These are phyloP conservation scores for Trichogramma pretiosum DNA, from an alignment of 1,140 invertebrate species.

Conservation along the genomic window DNA sequence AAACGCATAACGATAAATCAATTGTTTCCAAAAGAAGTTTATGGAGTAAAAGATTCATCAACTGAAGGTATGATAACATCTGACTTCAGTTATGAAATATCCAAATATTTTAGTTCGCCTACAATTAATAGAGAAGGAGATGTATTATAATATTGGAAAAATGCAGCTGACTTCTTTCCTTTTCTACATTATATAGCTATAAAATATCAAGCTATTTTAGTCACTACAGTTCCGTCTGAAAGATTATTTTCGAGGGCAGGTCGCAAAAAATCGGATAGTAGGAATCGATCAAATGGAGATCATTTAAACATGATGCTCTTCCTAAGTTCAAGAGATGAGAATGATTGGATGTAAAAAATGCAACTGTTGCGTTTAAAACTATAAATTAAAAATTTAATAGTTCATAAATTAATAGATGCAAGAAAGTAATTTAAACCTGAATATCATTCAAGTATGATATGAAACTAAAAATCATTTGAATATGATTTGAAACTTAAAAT, in stretches of 20 bases:
- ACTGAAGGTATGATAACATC: background rate
- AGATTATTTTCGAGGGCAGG: slow-evolving; percentile 37
- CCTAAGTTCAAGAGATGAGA: background rate
- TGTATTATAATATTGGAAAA: background rate
- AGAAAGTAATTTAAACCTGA: too few species aligned
- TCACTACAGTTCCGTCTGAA: slow-evolving; percentile 36
- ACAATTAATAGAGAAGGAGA: background rate
- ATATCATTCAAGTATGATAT: too few species aligned
- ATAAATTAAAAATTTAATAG: too few species aligned
- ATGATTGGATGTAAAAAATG: too few species aligned
- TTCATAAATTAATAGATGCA: too few species aligned
- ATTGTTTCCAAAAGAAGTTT: background rate
- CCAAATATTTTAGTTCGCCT: background rate
- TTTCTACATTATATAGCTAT: background rate
- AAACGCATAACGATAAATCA: background rate
- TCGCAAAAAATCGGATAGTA: slow-evolving; percentile 21
- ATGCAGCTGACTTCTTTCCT: background rate
- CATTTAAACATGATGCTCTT: slow-evolving; percentile 11
- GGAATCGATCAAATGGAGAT: slow-evolving; percentile 7
- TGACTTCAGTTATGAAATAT: background rate
- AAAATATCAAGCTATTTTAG: slow-evolving; percentile 28
- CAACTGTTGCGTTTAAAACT: too few species aligned
- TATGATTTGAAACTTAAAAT: too few species aligned
- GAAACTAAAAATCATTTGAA: too few species aligned
- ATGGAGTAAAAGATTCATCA: background rate